Evolutionary conservation across 2,888 invertebrate genomes (phyloP).

Genomic region (Prostheceraeus crozeri): DNA sequence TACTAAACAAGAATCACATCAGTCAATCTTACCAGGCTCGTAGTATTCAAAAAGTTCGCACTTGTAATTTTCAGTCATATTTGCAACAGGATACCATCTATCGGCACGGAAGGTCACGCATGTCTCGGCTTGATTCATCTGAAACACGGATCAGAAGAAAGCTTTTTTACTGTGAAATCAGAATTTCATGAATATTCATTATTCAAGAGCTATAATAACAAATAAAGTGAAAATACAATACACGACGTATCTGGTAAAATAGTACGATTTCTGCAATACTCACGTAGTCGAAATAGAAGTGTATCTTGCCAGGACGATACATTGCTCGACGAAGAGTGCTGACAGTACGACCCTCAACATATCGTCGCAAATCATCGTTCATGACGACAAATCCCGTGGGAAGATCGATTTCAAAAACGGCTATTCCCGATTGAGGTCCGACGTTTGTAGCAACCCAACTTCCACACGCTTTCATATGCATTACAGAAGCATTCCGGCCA

Average conservation of each 20-base stretch:
- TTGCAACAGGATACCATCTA: conserved; percentile 89
- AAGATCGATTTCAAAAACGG: conserved; percentile 52
- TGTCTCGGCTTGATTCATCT: conserved; percentile 59
- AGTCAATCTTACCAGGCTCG: conserved; percentile 74
- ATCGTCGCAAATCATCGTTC: conserved; percentile 74
- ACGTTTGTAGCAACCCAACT: conserved; percentile 61
- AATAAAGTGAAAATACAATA: no score
- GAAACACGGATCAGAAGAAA: conserved; percentile 15
- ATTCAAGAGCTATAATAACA: no score
- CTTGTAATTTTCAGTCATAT: conserved; percentile 83
- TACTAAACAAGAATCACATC: no score
- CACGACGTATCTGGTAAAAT: no score
- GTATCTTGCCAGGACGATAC: conserved; percentile 71
- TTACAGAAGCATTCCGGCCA: conserved; percentile 78
- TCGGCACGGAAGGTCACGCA: conserved; percentile 86
- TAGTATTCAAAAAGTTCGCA: conserved; percentile 88
- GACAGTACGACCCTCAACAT: conserved; percentile 71
- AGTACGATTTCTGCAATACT: no score
- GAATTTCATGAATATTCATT: no score
- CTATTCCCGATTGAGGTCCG: conserved; percentile 44
- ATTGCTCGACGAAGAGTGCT: conserved; percentile 75
- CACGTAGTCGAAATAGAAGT: conserved; percentile 87
- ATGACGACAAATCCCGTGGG: conserved; percentile 53
- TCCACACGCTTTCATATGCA: conserved; percentile 76
- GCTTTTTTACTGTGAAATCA: no score